Evolutionary conservation across 2,797 vertebrate genomes (phyloP).

Genomic region (Melanogrammus aeglefinus): DNA sequence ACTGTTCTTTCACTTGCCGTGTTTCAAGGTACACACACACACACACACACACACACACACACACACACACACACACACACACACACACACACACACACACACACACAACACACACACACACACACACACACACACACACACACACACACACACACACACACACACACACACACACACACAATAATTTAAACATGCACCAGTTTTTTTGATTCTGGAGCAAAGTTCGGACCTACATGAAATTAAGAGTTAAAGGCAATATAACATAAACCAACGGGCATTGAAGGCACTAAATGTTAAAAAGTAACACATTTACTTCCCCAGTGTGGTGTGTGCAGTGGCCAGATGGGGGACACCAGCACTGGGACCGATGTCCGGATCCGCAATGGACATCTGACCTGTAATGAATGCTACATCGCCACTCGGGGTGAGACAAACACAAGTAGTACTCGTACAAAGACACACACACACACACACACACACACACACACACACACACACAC

Average conservation of each 20-base stretch:
- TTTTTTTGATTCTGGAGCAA: too few relatives aligned
- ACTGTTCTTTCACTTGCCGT: constrained; percentile 94
- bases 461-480: neutral
- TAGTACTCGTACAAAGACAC: constrained; percentile 1
- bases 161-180: constrained; percentile 9
- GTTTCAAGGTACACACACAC: constrained; percentile 82
- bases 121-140: too few relatives aligned
- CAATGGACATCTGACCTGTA: constrained; percentile 91
- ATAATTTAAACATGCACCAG: neutral
- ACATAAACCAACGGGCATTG: neutral
- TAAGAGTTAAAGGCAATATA: too few relatives aligned
- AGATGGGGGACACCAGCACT: constrained; percentile 84
- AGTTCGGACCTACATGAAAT: too few relatives aligned
- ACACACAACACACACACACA: too few relatives aligned
- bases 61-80: constrained; percentile 3
- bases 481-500: too few relatives aligned
- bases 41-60: constrained; percentile 8
- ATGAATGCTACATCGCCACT: constrained; percentile 90
- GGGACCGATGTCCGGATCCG: constrained; percentile 95
- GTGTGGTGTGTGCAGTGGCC: constrained; percentile 91
- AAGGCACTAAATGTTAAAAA: neutral
- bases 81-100: neutral
- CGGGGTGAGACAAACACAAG: constrained; percentile 78
- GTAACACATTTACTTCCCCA: constrained; percentile 44
- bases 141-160: constrained; percentile 9